Evolutionary conservation across 2,113 vertebrate genomes (phyloP).

Genomic region (Ageneiosus marmoratus): DNA sequence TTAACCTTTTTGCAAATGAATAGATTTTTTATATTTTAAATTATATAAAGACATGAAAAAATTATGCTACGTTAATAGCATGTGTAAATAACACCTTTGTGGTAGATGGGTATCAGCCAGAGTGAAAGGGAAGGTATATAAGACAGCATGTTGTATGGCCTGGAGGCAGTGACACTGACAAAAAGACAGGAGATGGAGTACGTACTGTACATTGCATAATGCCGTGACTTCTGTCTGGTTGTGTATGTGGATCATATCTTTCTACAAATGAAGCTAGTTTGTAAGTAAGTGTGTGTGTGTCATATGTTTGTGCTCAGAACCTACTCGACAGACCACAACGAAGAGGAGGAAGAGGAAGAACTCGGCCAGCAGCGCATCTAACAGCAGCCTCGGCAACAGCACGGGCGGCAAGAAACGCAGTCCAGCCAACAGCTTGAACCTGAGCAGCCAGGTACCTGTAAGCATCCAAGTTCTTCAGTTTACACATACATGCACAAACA

Average conservation of each 20-base stretch:
- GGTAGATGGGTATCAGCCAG: too few relatives aligned
- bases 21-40: too few relatives aligned
- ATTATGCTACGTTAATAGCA: neutral
- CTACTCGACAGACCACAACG: constrained; percentile 92
- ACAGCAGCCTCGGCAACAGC: constrained; percentile 87
- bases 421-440: constrained; percentile 89
- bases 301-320: constrained; percentile 79
- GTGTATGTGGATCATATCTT: neutral
- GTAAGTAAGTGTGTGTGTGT: constrained; percentile 47
- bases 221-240: neutral
- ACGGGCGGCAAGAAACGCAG: constrained; percentile 93
- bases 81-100: neutral
- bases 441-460: constrained; percentile 99
- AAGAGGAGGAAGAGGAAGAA: constrained; percentile 99
- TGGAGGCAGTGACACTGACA: too few relatives aligned
- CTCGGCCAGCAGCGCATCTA: constrained; percentile 93
- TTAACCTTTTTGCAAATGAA: too few relatives aligned
- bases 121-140: too few relatives aligned
- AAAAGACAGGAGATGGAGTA: too few relatives aligned
- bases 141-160: too few relatives aligned
- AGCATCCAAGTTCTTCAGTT: constrained; percentile 84
- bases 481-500: constrained; percentile 32
- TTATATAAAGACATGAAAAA: too few relatives aligned
- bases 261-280: neutral
- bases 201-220: neutral